These are phyloP conservation scores for Pica pica DNA, from an alignment of 2,113 vertebrate species.

Conservation along the genomic window DNA sequence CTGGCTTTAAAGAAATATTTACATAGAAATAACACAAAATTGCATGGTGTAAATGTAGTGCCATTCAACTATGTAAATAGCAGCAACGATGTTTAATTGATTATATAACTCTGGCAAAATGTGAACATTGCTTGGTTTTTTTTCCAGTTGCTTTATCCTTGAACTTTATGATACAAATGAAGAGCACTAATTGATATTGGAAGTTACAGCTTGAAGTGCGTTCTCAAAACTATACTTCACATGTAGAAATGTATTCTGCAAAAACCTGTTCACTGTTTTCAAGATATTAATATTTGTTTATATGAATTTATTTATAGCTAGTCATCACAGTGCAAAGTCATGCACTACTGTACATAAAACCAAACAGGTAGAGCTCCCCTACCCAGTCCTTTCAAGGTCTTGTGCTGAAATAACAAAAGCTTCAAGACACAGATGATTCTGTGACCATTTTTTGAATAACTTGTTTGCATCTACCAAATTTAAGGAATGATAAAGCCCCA, in stretches of 20 bases:
- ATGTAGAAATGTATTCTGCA: background rate
- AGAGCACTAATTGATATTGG: constrained; percentile 42
- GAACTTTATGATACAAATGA: constrained; percentile 27
- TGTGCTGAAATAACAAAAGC: background rate
- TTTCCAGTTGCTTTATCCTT: constrained; percentile 16
- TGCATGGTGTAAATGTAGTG: constrained; percentile 63
- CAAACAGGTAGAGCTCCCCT: background rate
- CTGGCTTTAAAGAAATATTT: constrained; percentile 76
- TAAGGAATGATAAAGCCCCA: background rate
- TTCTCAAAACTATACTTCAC: background rate
- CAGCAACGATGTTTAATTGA: constrained; percentile 74
- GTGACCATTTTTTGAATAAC: background rate
- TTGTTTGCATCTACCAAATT: background rate
- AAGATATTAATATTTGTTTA: background rate
- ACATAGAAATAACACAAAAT: constrained; percentile 68
- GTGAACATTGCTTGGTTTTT: constrained; percentile 59
- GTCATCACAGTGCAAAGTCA: background rate
- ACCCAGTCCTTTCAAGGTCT: background rate
- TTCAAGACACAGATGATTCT: background rate
- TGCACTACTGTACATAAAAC: background rate
- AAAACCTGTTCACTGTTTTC: background rate
- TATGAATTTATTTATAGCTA: background rate
- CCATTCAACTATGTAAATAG: constrained; percentile 74
- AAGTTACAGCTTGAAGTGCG: constrained; percentile 5
- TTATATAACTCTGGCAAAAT: constrained; percentile 69